These are phyloP conservation scores for Cheilosia pagana DNA, from an alignment of 2,888 invertebrate genomes.

Conservation along the genomic window DNA sequence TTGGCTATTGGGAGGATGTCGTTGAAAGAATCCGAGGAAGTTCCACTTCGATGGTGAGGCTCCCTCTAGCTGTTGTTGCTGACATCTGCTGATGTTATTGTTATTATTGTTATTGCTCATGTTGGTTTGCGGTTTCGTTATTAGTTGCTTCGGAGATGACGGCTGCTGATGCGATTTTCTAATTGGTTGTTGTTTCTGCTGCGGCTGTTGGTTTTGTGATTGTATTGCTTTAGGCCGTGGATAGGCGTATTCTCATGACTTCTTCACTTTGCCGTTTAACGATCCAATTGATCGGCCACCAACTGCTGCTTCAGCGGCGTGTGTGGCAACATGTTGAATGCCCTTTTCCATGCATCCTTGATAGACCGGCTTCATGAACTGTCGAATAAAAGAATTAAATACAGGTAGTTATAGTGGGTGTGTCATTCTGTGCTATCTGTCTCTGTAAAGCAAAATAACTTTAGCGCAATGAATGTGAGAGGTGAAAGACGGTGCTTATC, in stretches of 20 bases:
- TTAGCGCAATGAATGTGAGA: not conserved
- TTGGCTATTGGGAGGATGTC: constrained; percentile 35
- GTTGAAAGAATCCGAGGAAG: constrained; percentile 55
- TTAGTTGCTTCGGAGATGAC: constrained; percentile 45
- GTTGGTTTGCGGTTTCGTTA: constrained; percentile 60
- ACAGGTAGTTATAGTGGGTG: not conserved
- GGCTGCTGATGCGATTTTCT: constrained; percentile 64
- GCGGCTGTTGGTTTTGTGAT: constrained; percentile 76
- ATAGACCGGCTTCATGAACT: constrained; percentile 93
- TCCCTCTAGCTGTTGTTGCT: constrained; percentile 32
- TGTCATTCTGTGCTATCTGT: constrained; percentile 60
- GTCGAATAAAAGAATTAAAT: constrained; percentile 77
- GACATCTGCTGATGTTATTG: constrained; percentile 31
- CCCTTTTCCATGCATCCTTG: constrained; percentile 92
- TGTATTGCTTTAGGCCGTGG: constrained; percentile 77
- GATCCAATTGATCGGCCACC: constrained; percentile 83
- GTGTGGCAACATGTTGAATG: constrained; percentile 91
- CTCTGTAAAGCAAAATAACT: too few relatives aligned
- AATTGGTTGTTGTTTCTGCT: constrained; percentile 62
- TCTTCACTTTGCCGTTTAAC: constrained; percentile 83
- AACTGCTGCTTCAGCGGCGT: constrained; percentile 89
- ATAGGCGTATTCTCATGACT: constrained; percentile 84
- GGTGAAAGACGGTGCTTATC: not conserved
- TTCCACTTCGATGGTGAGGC: constrained; percentile 36
- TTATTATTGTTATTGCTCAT: constrained; percentile 63